A percentile compares a stretch with the other conserved stretches of the same genome.
Evolutionary conservation across 2,113 vertebrate genomes (phyloP).

Genomic region (Sinocyclocheilus anshuiensis): DNA sequence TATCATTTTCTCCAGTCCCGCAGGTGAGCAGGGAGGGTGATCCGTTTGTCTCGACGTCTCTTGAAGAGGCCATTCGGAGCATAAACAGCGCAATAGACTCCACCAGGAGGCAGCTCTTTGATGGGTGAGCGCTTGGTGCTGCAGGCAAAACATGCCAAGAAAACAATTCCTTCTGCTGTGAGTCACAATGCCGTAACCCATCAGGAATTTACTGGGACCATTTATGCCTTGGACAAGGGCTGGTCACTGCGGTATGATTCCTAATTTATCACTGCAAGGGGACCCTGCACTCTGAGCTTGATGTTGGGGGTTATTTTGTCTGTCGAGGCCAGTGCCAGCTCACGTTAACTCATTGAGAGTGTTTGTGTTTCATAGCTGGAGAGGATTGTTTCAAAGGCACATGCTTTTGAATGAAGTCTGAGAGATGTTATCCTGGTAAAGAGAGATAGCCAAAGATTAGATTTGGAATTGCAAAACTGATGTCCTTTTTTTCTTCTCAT

Average conservation of each 20-base stretch:
- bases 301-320: not conserved
- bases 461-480: not conserved
- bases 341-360: not conserved
- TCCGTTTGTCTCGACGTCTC: conserved; percentile 90
- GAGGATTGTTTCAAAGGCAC: not conserved
- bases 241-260: conserved; percentile 1
- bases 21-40: conserved; percentile 93
- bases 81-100: conserved; percentile 97
- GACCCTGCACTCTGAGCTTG: not conserved
- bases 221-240: conserved; percentile 7
- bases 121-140: conserved; percentile 78
- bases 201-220: conserved; percentile 38
- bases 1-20: conserved; percentile 78
- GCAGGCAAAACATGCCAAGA: not conserved
- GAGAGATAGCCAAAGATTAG: not conserved
- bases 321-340: conserved; percentile 16
- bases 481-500: not conserved
- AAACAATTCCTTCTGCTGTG: conserved; percentile 25
- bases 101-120: conserved; percentile 91
- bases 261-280: not conserved
- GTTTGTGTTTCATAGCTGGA: conserved; percentile 18
- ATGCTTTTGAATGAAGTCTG: not conserved
- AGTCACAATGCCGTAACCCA: conserved; percentile 30
- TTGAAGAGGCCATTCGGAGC: conserved; percentile 91
- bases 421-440: not conserved